Percentiles rank a stretch among this genome's conserved stretches.
Evolutionary conservation across 2,888 invertebrate genomes (phyloP).

Genomic region (Bimastos eiseni): DNA sequence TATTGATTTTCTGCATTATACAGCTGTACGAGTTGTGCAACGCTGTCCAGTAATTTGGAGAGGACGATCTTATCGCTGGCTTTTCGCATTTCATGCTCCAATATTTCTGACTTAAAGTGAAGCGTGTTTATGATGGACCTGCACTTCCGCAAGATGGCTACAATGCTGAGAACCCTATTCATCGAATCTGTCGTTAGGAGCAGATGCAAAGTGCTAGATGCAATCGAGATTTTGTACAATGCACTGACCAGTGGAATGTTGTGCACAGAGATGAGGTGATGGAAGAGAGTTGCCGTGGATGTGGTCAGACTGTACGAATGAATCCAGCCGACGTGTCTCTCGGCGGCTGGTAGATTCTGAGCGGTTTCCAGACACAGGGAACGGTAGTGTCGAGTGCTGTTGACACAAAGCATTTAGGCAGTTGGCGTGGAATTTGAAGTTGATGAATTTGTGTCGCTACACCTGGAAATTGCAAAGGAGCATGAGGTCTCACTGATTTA

Average conservation of each 20-base stretch:
- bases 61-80: background rate
- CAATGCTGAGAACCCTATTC: background rate
- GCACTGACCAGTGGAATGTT: background rate
- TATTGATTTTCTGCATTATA: background rate
- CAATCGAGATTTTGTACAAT: no score
- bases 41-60: background rate
- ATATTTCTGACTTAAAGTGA: background rate
- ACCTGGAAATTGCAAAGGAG: background rate
- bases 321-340: background rate
- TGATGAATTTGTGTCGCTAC: background rate
- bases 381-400: slow-evolving; percentile 1
- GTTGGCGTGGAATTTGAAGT: background rate
- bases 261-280: background rate
- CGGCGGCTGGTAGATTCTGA: background rate
- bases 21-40: background rate
- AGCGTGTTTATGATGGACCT: background rate
- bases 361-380: background rate
- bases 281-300: background rate
- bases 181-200: background rate
- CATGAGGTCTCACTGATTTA: background rate
- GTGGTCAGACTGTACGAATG: slow-evolving; percentile 1
- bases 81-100: background rate
- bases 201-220: background rate
- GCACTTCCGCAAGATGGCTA: background rate
- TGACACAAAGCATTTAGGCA: background rate